Evolutionary conservation across 2,797 vertebrate genomes (phyloP).

Genomic region (Argentina silus): DNA sequence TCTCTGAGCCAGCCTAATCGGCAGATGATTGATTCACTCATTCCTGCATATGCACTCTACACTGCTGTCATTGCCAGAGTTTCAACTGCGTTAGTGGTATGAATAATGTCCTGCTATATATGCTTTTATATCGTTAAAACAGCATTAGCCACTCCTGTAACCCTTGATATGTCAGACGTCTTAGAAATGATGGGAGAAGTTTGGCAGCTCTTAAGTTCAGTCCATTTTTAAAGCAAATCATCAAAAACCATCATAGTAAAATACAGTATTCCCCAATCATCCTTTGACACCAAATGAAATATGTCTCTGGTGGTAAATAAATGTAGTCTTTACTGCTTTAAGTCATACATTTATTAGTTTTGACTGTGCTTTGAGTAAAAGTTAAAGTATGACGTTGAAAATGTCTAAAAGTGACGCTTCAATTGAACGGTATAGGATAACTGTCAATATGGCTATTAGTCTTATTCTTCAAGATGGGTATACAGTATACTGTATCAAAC

Average conservation of each 20-base stretch:
- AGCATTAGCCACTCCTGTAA: slow-evolving; percentile 1
- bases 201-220: not conserved
- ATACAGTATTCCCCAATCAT: not conserved
- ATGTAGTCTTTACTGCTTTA: not conserved
- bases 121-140: not conserved
- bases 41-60: slow-evolving; percentile 21
- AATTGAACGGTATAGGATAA: not conserved
- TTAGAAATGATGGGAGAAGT: not conserved
- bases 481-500: no score
- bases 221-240: not conserved
- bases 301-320: not conserved
- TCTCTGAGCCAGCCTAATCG: not conserved
- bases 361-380: no score
- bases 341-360: not conserved
- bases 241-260: not conserved
- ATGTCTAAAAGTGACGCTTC: not conserved
- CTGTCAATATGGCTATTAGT: no score
- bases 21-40: slow-evolving; percentile 31
- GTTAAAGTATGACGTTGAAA: not conserved
- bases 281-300: not conserved
- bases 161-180: not conserved
- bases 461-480: no score
- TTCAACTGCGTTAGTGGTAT: slow-evolving; percentile 2
- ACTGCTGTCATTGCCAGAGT: slow-evolving; percentile 19
- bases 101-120: slow-evolving; percentile 3